Evolutionary conservation across 64 coral and sea anemone genomes (phyloP).

Genomic region (Hydrozoanthus tunicans): DNA sequence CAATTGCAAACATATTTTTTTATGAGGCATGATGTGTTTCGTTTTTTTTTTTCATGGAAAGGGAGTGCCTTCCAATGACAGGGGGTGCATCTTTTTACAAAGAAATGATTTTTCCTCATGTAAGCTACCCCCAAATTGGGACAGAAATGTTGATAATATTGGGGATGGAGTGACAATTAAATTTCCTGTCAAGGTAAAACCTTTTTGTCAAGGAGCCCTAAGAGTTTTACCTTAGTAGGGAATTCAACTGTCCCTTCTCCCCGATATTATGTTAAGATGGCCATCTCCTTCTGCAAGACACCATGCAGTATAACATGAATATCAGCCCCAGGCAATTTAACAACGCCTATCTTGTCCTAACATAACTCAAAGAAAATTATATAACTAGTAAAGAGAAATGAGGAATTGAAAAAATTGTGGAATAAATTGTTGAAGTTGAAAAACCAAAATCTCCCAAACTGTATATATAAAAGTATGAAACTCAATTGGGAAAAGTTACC

Average conservation of each 20-base stretch:
- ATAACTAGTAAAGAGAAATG: conserved; percentile 20
- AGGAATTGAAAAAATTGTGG: neutral
- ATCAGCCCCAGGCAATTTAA: no score
- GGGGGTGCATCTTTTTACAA: conserved; percentile 28
- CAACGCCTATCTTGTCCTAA: neutral
- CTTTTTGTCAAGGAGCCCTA: conserved; percentile 52
- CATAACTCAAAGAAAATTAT: neutral
- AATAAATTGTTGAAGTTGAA: neutral
- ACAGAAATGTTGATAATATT: conserved; percentile 39
- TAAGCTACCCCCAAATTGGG: conserved; percentile 30
- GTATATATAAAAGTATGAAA: conserved; percentile 8
- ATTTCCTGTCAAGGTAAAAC: conserved; percentile 42
- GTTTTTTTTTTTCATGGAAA: conserved; percentile 35
- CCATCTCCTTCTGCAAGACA: conserved; percentile 45
- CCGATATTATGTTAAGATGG: conserved; percentile 27
- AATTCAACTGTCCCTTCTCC: conserved; percentile 26
- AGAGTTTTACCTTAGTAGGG: conserved; percentile 33
- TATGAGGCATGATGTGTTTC: conserved; percentile 41
- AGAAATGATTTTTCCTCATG: conserved; percentile 32
- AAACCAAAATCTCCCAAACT: conserved; percentile 5
- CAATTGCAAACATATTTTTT: conserved; percentile 35
- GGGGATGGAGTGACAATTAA: conserved; percentile 52
- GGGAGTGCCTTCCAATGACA: conserved; percentile 30
- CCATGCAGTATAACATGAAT: conserved; percentile 26
- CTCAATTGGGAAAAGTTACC: conserved; percentile 17